Percentiles rank a stretch among this genome's conserved stretches.
Conservation (phyloP, 2,888 invertebrate species). For the Cloeon dipterum region DNA sequence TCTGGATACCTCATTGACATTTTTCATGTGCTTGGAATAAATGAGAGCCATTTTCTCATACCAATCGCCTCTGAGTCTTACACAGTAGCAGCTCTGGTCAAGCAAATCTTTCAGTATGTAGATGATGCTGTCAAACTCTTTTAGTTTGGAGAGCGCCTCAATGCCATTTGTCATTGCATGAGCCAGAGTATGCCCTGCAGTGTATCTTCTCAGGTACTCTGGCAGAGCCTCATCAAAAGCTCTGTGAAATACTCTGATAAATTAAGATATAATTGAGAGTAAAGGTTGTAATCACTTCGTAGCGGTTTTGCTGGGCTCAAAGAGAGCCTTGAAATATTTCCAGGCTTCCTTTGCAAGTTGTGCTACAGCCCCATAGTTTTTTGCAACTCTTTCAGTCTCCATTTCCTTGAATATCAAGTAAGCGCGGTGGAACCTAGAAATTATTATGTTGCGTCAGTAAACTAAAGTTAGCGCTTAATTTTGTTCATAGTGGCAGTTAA, state of each 20-base stretch:
- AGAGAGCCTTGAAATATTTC: not conserved
- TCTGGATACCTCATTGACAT: slow-evolving; percentile 15
- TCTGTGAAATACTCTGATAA: too few relatives aligned
- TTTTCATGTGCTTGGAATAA: slow-evolving; percentile 26
- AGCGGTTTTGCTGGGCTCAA: too few relatives aligned
- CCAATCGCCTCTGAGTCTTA: slow-evolving; percentile 25
- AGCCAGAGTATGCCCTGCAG: slow-evolving; percentile 23
- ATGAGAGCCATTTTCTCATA: slow-evolving; percentile 37
- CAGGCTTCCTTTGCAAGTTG: not conserved
- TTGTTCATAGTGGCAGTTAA: too few relatives aligned
- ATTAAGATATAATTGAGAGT: too few relatives aligned
- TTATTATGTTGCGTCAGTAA: too few relatives aligned
- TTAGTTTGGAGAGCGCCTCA: slow-evolving; percentile 21
- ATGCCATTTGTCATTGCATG: slow-evolving; percentile 19
- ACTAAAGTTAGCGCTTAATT: too few relatives aligned
- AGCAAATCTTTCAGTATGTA: slow-evolving; percentile 26
- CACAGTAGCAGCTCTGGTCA: slow-evolving; percentile 22
- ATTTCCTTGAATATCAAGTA: not conserved
- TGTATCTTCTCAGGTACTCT: slow-evolving; percentile 29
- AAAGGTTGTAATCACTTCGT: too few relatives aligned
- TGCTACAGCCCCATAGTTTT: not conserved
- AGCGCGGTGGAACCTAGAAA: not conserved
- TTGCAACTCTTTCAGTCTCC: not conserved
- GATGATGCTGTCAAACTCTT: slow-evolving; percentile 23
- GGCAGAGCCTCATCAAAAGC: slow-evolving; percentile 18